These are phyloP conservation scores for Leptestheria dahalacensis DNA, from an alignment of 1,140 invertebrate genomes.

Conservation along the genomic window DNA sequence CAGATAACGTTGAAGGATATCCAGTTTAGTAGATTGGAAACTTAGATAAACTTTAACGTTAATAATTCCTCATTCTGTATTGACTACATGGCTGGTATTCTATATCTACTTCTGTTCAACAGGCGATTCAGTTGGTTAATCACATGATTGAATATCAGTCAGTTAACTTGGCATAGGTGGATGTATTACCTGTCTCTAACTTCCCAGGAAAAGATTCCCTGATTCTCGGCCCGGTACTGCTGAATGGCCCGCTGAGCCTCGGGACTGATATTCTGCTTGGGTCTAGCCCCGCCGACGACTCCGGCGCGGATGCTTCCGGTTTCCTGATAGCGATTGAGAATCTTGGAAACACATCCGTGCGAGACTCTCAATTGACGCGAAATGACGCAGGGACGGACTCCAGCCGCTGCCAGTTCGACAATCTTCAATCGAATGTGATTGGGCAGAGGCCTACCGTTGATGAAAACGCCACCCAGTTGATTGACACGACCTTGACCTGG, in stretches of 20 bases:
- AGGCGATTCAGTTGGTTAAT: neutral
- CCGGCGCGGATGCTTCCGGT: slow-evolving; percentile 80
- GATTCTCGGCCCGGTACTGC: slow-evolving; percentile 80
- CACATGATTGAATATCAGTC: neutral
- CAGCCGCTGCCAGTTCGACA: slow-evolving; percentile 74
- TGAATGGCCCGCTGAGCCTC: slow-evolving; percentile 84
- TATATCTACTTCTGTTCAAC: too few relatives aligned
- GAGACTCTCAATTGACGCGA: slow-evolving; percentile 71
- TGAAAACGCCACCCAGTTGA: slow-evolving; percentile 80
- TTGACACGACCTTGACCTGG: slow-evolving; percentile 74
- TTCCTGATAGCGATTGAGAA: slow-evolving; percentile 60
- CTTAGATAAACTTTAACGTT: too few relatives aligned
- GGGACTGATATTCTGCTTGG: slow-evolving; percentile 61
- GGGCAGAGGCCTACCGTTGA: slow-evolving; percentile 75
- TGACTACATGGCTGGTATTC: too few relatives aligned
- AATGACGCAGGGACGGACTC: slow-evolving; percentile 75
- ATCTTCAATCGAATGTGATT: slow-evolving; percentile 78
- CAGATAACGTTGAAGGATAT: too few relatives aligned
- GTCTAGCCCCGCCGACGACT: slow-evolving; percentile 76
- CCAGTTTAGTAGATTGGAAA: too few relatives aligned
- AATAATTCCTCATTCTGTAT: too few relatives aligned
- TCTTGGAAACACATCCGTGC: slow-evolving; percentile 83
- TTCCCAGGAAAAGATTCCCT: slow-evolving; percentile 91
- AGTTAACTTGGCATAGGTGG: neutral
- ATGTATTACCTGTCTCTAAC: slow-evolving; percentile 59